phyloP scores from a whole-genome alignment of 2,113 vertebrate genomes.

The Apaloderma vittatum region DNA sequence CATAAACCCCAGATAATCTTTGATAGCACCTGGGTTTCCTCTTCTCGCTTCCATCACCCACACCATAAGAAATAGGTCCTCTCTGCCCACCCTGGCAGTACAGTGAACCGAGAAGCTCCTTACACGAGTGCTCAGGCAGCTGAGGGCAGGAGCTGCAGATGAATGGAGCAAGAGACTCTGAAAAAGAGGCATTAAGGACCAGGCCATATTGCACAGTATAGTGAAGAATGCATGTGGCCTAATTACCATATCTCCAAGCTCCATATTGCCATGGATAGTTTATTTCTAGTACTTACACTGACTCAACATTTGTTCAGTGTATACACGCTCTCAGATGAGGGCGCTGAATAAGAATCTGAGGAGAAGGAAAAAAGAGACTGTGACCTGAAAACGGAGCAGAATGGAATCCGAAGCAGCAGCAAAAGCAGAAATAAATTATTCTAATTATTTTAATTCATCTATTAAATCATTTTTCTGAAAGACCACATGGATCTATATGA shows the following conservation, averaged over 20 bases:
- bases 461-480: neutral
- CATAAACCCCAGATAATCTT: neutral
- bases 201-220: neutral
- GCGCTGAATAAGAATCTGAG: neutral
- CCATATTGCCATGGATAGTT: neutral
- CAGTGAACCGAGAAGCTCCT: neutral
- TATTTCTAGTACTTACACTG: neutral
- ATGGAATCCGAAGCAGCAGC: neutral
- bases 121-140: neutral
- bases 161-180: neutral
- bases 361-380: neutral
- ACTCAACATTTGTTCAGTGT: neutral
- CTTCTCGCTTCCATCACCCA: neutral
- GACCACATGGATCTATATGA: neutral
- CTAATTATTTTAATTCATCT: neutral
- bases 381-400: neutral
- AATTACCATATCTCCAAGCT: neutral
- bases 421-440: neutral
- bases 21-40: neutral
- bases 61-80: neutral
- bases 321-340: neutral
- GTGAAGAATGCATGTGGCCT: neutral
- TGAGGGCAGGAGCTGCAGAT: neutral
- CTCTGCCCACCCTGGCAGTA: neutral
- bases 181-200: neutral